Conservation (phyloP, 2,113 vertebrate species). For the Mirza zaza region DNA sequence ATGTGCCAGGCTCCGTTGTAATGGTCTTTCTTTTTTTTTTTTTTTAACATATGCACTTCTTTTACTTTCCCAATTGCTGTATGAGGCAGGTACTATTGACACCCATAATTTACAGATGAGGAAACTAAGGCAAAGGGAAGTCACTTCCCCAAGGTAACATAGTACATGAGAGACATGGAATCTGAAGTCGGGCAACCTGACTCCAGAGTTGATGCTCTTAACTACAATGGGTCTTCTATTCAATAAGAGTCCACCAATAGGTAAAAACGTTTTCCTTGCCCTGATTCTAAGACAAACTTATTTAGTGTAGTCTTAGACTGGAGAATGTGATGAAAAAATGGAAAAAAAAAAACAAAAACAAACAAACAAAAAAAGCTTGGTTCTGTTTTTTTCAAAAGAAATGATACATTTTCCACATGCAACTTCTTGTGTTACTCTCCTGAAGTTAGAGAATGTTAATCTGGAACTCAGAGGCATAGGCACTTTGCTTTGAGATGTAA, state of each 20-base stretch:
- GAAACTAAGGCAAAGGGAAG: neutral
- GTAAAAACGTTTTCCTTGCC: neutral
- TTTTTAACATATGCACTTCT: neutral
- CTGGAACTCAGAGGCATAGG: neutral
- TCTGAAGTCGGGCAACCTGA: neutral
- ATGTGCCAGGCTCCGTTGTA: neutral
- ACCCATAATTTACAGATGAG: neutral
- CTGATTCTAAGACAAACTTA: neutral
- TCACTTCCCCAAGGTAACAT: neutral
- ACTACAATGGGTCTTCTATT: neutral
- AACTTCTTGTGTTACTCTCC: neutral
- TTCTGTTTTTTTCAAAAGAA: neutral
- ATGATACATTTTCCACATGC: neutral
- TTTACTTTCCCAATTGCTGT: neutral
- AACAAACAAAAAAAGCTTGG: neutral
- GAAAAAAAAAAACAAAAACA: too few relatives aligned
- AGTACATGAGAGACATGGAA: neutral
- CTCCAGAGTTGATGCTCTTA: neutral
- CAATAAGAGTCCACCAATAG: neutral
- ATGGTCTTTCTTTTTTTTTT: too few relatives aligned
- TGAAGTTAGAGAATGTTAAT: neutral
- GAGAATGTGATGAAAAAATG: neutral
- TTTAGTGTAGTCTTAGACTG: neutral
- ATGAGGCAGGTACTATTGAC: neutral
- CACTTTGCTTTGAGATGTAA: neutral